Base-by-base conservation (phyloP, 2,797 vertebrate genomes). In the Sebastes vulpes region DNA sequence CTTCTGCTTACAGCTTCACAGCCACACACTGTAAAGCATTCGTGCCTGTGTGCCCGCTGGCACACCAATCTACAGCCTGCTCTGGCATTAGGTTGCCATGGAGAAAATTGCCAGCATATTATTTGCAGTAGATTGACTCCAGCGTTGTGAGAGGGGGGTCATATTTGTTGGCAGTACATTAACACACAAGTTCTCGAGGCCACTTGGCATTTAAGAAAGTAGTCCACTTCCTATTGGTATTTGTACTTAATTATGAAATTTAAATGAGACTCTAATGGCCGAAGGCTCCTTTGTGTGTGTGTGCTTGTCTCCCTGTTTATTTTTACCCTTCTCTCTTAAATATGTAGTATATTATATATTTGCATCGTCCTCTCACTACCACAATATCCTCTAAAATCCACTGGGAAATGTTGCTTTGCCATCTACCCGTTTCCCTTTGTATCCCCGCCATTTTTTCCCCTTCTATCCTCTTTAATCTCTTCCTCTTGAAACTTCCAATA, bases 101-200 rank as follows among this genome's bases (percentile, higher is more conserved):
- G 89, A 85, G 81, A 91, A 89, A 88, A 82, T 84, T 84, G 78
- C 63, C 78, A 78, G 71, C 21, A 66, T 81, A 77, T 92, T 79
- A 81, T 86, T 88, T 88, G 53, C 58, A 70, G 69, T 70, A 56
- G 79, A 81, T 83, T 80, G 57, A 77, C 50, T 83, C 46, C 54
- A 35, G 10, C 64, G 57, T 79, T 46, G n/a, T 11, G 35, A 31
- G 31, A 4, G 16, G n/a, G 25, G 35, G 60, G n/a, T 23, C 2
- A 21, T 14, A 54, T 82, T 38, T 84, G 6, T 72, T 74, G 29
- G 74, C 56, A 61, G 14, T 32, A 57, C 35, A 69, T 21, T 56
- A 21, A 8, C 31, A 57, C 69, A 25, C 21, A 2, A 53, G 12
- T 56, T 85, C 38, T 69, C 1, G n/a, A 56, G 53, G 66, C 54